Conservation (phyloP, 2,888 invertebrate species). For the Plebejus anna region DNA sequence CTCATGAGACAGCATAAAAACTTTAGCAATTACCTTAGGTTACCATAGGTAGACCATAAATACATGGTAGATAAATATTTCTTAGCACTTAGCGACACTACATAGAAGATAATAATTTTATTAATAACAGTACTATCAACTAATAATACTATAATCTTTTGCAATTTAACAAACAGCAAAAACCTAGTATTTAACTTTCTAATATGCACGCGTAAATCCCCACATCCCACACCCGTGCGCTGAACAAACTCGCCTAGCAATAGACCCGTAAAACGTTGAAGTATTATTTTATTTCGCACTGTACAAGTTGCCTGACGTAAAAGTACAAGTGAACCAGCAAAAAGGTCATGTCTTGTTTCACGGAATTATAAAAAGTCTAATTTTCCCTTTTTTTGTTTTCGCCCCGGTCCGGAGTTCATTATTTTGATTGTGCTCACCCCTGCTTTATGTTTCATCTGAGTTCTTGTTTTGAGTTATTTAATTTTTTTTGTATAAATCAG, state of each 20-base stretch:
- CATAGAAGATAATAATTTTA: no score
- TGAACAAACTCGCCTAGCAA: not conserved
- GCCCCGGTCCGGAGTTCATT: constrained; percentile 1
- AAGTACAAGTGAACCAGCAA: constrained; percentile 20
- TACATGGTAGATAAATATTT: no score
- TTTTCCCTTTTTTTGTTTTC: constrained; percentile 26
- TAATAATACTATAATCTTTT: no score
- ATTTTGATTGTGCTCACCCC: constrained; percentile 26
- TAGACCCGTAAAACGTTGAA: constrained; percentile 13
- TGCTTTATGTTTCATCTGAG: constrained; percentile 22
- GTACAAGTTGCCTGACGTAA: not conserved
- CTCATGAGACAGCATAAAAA: no score
- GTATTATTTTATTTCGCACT: constrained; percentile 6
- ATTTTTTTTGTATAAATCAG: constrained; percentile 8
- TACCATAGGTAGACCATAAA: no score
- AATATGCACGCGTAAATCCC: not conserved
- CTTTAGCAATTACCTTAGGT: no score
- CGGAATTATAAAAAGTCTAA: constrained; percentile 29
- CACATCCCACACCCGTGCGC: not conserved
- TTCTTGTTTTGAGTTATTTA: constrained; percentile 22
- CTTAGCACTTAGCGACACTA: no score
- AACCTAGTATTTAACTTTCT: not conserved
- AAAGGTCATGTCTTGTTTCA: constrained; percentile 26
- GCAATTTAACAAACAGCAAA: no score
- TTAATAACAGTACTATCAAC: no score